Percentiles rank a stretch among this genome's conserved stretches.
Evolutionary conservation across 2,888 invertebrate genomes (phyloP).

Genomic region (Drosophila vallismaia): DNA sequence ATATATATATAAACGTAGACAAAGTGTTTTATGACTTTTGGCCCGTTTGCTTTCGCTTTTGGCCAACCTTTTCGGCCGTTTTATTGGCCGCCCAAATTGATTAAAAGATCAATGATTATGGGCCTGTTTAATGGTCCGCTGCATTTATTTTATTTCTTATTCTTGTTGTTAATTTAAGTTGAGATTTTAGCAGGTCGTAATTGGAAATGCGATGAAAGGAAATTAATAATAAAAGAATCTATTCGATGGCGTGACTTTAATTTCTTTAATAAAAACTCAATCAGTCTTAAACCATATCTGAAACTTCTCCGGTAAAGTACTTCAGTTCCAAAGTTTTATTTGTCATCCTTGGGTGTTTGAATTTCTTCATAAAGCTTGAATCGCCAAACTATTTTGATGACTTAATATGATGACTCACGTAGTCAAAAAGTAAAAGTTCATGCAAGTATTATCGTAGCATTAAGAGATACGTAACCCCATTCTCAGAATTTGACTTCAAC

Average conservation of each 20-base stretch:
- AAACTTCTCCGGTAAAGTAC: not conserved
- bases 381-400: conserved; percentile 12
- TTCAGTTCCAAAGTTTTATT: not conserved
- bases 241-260: no score
- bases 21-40: conserved; percentile 47
- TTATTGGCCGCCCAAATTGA: conserved; percentile 68
- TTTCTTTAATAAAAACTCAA: no score
- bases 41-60: conserved; percentile 16
- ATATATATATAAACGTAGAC: conserved; percentile 11
- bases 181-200: conserved; percentile 55
- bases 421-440: conserved; percentile 29
- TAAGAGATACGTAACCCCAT: conserved; percentile 27
- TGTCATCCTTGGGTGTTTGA: not conserved
- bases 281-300: no score
- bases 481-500: conserved; percentile 7
- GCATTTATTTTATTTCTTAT: conserved; percentile 68
- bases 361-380: not conserved
- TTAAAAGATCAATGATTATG: conserved; percentile 78
- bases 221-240: conserved; percentile 10
- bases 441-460: conserved; percentile 32
- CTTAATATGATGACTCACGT: conserved; percentile 35
- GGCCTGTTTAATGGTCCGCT: conserved; percentile 70
- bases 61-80: conserved; percentile 11
- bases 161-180: conserved; percentile 44
- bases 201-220: not conserved